Evolutionary conservation across 2,113 vertebrate genomes (phyloP).

Genomic region (Narcine bancroftii): DNA sequence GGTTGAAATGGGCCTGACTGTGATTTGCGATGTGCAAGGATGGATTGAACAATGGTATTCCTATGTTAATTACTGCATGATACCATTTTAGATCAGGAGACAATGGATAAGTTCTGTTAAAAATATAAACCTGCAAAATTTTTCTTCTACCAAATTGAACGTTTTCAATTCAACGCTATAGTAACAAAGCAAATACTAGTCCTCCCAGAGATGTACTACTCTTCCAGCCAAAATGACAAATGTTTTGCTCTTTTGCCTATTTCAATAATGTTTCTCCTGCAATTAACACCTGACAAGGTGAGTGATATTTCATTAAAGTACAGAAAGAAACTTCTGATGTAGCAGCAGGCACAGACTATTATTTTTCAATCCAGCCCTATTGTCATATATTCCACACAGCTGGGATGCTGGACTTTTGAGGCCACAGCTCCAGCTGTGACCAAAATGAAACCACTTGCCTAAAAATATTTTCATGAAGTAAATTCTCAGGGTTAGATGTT

Average conservation of each 20-base stretch:
- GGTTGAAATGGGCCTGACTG: background rate
- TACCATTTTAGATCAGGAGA: background rate
- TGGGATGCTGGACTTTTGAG: background rate
- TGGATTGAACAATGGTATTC: background rate
- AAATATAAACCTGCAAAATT: background rate
- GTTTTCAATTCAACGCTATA: background rate
- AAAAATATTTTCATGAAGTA: background rate
- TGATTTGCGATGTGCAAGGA: background rate
- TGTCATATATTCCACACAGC: background rate
- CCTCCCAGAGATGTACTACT: too few species aligned
- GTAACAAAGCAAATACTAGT: background rate
- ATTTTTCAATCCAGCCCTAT: background rate
- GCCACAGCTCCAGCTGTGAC: slow-evolving; percentile 2
- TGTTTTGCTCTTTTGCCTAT: background rate
- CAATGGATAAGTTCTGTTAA: background rate
- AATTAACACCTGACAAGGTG: background rate
- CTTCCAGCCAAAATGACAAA: background rate
- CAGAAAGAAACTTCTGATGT: background rate
- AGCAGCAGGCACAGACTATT: slow-evolving; percentile 3
- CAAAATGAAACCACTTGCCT: background rate
- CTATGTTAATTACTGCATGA: background rate
- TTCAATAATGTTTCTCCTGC: background rate
- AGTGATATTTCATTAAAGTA: background rate
- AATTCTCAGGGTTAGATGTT: background rate
- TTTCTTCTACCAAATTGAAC: background rate